Conservation (phyloP, 2,888 invertebrate species). For the Leptinotarsa juncta region DNA sequence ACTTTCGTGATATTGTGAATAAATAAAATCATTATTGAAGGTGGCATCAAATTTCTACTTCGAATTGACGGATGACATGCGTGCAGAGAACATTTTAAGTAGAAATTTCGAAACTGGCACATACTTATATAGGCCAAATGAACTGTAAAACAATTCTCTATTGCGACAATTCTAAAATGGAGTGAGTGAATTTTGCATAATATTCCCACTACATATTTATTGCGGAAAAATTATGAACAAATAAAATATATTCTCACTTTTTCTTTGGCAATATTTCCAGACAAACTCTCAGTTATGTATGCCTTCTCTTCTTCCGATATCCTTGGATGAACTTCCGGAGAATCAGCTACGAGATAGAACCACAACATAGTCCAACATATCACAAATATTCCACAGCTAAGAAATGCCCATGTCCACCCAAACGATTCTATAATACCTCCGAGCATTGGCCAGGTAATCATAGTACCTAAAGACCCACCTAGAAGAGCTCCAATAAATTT, state of each 20-base stretch:
- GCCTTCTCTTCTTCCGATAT: conserved; percentile 67
- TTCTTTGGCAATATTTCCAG: conserved; percentile 57
- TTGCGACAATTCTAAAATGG: too few relatives aligned
- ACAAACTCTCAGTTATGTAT: conserved; percentile 68
- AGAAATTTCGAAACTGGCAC: too few relatives aligned
- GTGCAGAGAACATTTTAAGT: too few relatives aligned
- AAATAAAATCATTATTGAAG: too few relatives aligned
- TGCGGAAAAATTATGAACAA: too few relatives aligned
- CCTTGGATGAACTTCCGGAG: conserved; percentile 69
- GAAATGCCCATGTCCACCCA: conserved; percentile 63
- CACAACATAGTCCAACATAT: conserved; percentile 65
- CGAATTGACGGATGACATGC: too few relatives aligned
- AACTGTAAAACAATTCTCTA: too few relatives aligned
- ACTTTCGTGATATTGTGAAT: too few relatives aligned
- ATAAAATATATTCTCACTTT: conserved; percentile 60
- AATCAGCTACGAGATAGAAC: conserved; percentile 67
- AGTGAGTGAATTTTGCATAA: too few relatives aligned
- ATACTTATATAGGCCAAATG: too few relatives aligned
- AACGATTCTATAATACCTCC: conserved; percentile 59
- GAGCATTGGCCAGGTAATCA: conserved; percentile 65
- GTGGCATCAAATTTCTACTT: too few relatives aligned
- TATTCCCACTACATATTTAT: too few relatives aligned
- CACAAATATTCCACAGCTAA: conserved; percentile 57
- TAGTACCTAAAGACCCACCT: conserved; percentile 68
- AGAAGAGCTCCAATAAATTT: conserved; percentile 67